Evolutionary conservation across 2,797 vertebrate species (phyloP).

Genomic region (Tapirus indicus): DNA sequence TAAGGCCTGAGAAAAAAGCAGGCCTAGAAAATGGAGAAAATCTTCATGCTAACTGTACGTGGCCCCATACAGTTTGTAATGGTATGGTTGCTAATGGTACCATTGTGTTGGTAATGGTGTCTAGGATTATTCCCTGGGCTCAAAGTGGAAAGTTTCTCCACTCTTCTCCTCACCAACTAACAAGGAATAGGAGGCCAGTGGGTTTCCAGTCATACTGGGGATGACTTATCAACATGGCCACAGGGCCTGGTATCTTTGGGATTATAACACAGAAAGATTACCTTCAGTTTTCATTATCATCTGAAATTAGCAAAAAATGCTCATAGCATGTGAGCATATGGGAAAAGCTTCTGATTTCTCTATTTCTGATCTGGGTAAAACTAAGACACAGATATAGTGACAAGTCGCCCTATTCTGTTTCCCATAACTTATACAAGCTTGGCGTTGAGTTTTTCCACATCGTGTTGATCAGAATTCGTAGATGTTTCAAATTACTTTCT

Average conservation of each 20-base stretch:
- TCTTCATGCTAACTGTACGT: neutral
- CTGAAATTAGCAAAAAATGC: neutral
- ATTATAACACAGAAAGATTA: neutral
- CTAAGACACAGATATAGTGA: neutral
- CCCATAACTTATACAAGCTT: neutral
- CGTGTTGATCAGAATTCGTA: neutral
- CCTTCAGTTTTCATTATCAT: neutral
- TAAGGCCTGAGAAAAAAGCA: neutral
- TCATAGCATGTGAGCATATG: neutral
- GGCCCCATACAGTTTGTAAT: neutral
- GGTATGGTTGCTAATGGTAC: no score
- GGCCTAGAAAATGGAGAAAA: neutral
- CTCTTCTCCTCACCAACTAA: neutral
- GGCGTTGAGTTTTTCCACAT: conserved; percentile 17
- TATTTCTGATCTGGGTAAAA: conserved; percentile 20
- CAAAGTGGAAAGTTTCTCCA: neutral
- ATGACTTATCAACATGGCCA: neutral
- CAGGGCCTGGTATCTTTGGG: neutral
- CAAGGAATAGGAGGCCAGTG: neutral
- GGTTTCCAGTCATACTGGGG: neutral
- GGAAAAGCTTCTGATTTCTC: neutral
- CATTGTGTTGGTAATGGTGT: neutral
- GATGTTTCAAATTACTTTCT: neutral
- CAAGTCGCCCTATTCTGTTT: conserved; percentile 22
- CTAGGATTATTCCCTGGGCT: conserved; percentile 33